Conservation (phyloP, 2,113 vertebrate genomes). For the Origma solitaria region DNA sequence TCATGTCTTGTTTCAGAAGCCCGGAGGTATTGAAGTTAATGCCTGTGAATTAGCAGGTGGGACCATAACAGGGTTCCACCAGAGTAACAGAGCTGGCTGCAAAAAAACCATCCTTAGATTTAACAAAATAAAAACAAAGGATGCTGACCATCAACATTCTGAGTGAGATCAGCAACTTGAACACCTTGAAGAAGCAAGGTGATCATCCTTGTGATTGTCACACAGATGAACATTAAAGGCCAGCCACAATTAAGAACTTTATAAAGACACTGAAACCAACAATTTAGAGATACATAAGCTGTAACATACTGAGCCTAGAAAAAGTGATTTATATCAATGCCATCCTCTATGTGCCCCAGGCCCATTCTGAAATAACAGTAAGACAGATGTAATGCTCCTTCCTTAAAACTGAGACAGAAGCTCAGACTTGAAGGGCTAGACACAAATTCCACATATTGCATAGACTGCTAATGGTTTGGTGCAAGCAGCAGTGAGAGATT, state of each 20-base stretch:
- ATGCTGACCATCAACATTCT: neutral
- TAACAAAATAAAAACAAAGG: neutral
- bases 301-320: neutral
- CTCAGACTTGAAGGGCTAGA: neutral
- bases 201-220: neutral
- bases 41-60: neutral
- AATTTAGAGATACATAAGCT: neutral
- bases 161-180: neutral
- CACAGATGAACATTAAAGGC: neutral
- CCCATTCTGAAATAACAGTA: neutral
- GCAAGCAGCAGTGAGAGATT: neutral
- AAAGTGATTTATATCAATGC: neutral
- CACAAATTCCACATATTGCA: neutral
- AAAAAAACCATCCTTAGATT: neutral
- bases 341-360: neutral
- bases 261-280: neutral
- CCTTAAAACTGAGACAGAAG: neutral
- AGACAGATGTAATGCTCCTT: neutral
- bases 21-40: neutral
- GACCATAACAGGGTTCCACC: neutral
- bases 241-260: neutral
- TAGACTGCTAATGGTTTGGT: neutral
- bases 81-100: neutral
- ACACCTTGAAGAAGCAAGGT: neutral
- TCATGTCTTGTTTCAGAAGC: neutral